Evolutionary conservation across 2,797 vertebrate species (phyloP), one percentile per base, ranked within the genome.

Genomic region (Simalia tracyae): DNA sequence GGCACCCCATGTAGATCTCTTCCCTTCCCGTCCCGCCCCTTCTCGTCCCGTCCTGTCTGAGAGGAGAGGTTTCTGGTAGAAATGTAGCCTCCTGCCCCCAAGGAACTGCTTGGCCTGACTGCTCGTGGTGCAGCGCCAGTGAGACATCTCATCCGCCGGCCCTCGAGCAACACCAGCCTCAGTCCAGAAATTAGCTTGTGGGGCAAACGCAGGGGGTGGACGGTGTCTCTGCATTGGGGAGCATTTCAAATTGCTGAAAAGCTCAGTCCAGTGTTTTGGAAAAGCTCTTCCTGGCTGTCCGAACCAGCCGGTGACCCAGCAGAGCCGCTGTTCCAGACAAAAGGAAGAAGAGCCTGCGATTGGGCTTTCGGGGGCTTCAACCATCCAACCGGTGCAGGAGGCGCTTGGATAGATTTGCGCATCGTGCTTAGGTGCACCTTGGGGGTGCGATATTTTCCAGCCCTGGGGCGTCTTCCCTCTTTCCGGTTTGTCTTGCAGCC

Each of bases 321-420:
- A 4, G 24, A 85, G 7, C 50, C 15, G 11, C 54, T 26, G 0
- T 19, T 4, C 0, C 0, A 5, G 1, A 24, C 14, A 56, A 59
- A 17, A 0, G 0, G 6, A 54, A 66, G 22, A 0, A 0, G 15
- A 22, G 31, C 8, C 72, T 6, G 14, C 5, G 5, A 2, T 76
- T 19, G 31, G 31, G 36, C 42, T 42, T 81, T 81, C 19, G 7
- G 10, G 15, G 17, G 8, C 42, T 84, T 1, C 19, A 10, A 15
- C 8, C 8, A 9, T 19, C 42, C 17, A 10, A 6, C 76, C 42
- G 1, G 19, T 22, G 76, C 76, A 84, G 42, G 24, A 2, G 36
- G 2, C 4, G 42, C 15, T 42, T 15, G 31, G 31, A 6, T 46
- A 19, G 15, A 36, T 2, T 42, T 50, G 22, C 7, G 5, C 50